phyloP scores from a whole-genome alignment of 2,113 vertebrate genomes.

The Cichladusa arquata region DNA sequence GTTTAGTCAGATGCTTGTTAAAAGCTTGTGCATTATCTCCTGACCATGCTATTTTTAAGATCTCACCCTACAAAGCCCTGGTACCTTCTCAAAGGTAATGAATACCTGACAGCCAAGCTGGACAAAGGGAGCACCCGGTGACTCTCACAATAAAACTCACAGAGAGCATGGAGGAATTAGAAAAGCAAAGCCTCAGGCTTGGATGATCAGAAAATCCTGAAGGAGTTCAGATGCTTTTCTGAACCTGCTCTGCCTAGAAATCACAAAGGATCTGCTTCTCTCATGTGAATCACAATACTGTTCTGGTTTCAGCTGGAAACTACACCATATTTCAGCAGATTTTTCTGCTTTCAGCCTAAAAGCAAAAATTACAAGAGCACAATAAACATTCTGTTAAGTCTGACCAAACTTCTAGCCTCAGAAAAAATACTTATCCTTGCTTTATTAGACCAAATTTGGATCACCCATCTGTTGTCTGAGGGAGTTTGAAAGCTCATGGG shows the following conservation, averaged over 20 bases:
- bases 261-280: conserved; percentile 41
- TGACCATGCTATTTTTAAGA: background rate
- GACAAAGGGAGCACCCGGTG: background rate
- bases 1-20: conserved; percentile 2
- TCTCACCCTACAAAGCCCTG: background rate
- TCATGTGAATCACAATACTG: conserved; percentile 11
- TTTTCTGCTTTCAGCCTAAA: conserved; percentile 27
- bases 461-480: conserved; percentile 69
- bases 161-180: background rate
- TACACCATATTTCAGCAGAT: conserved; percentile 1
- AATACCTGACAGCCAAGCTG: background rate
- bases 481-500: conserved; percentile 64
- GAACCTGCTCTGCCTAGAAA: conserved; percentile 48
- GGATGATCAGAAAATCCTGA: conserved; percentile 59
- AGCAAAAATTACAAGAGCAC: conserved; percentile 2
- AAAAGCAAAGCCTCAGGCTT: conserved; percentile 45
- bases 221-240: conserved; percentile 52
- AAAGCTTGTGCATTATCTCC: background rate
- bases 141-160: background rate
- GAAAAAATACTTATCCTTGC: conserved; percentile 49
- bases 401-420: conserved; percentile 42
- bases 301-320: conserved; percentile 31
- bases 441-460: conserved; percentile 61
- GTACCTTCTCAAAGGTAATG: background rate
- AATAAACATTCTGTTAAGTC: conserved; percentile 41